These are phyloP conservation scores for Apamea monoglypha DNA, from an alignment of 2,888 invertebrate species.

Conservation along the genomic window DNA sequence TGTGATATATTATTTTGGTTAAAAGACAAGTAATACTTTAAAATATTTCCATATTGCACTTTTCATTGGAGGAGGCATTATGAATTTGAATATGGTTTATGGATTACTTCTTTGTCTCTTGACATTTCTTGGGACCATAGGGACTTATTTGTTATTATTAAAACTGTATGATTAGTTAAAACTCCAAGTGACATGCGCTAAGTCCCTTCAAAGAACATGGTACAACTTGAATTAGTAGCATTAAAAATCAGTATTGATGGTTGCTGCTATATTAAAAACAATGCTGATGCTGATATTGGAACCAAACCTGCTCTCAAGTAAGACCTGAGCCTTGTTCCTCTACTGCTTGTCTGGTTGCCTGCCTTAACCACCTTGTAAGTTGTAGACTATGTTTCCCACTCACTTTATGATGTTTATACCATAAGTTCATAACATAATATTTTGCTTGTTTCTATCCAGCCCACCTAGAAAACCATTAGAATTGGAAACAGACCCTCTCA, in stretches of 20 bases:
- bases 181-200: not conserved
- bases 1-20: too few relatives aligned
- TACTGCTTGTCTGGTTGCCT: not conserved
- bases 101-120: too few relatives aligned
- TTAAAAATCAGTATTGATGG: too few relatives aligned
- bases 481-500: conserved; percentile 93
- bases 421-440: conserved; percentile 1
- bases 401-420: not conserved
- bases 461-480: conserved; percentile 77
- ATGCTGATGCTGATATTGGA: not conserved
- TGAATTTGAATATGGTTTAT: too few relatives aligned
- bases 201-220: not conserved
- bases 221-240: not conserved
- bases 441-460: conserved; percentile 66
- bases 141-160: too few relatives aligned
- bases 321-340: not conserved
- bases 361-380: not conserved
- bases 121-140: too few relatives aligned
- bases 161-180: too few relatives aligned
- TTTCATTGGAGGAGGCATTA: too few relatives aligned
- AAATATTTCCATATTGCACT: too few relatives aligned
- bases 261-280: too few relatives aligned
- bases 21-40: too few relatives aligned
- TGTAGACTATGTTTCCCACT: not conserved
- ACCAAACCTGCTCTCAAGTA: not conserved